Evolutionary conservation across 37 sponge, comb jelly and placozoan species (phyloP).

Genomic region (Chondrosia reniformis): DNA sequence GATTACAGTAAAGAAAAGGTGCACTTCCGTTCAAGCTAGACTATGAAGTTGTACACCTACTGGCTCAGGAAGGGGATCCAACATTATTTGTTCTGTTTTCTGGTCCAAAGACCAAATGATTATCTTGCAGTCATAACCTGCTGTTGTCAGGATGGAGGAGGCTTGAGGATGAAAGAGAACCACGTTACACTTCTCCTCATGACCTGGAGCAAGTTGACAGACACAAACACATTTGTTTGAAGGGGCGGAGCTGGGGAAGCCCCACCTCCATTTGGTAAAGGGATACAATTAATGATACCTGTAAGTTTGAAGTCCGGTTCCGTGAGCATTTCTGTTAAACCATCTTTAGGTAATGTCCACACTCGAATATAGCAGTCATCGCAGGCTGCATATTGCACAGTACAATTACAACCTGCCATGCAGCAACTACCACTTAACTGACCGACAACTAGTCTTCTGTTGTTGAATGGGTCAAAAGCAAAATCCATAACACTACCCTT

Average conservation of each 20-base stretch:
- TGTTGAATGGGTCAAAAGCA: slow-evolving; percentile 76
- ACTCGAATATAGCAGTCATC: slow-evolving; percentile 75
- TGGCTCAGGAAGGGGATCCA: slow-evolving; percentile 54
- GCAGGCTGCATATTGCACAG: slow-evolving; percentile 42
- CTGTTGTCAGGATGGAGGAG: slow-evolving; percentile 54
- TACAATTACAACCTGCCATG: too few relatives aligned
- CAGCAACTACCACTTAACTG: slow-evolving; percentile 7
- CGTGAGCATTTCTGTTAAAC: slow-evolving; percentile 36
- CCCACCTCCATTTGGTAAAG: neutral
- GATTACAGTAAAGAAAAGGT: too few relatives aligned
- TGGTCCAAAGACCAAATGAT: slow-evolving; percentile 73
- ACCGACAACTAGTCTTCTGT: slow-evolving; percentile 63
- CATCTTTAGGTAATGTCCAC: slow-evolving; percentile 69
- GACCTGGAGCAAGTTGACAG: slow-evolving; percentile 37
- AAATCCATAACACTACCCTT: slow-evolving; percentile 67
- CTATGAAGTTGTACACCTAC: slow-evolving; percentile 30
- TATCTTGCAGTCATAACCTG: slow-evolving; percentile 65
- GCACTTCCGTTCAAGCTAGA: neutral
- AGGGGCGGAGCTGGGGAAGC: neutral
- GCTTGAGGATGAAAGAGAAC: slow-evolving; percentile 81
- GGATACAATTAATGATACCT: too few relatives aligned
- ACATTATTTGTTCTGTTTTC: slow-evolving; percentile 27
- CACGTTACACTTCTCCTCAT: slow-evolving; percentile 78
- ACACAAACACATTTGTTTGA: neutral
- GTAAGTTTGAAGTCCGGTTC: slow-evolving; percentile 56